Percentiles rank a stretch among this genome's conserved stretches.
Evolutionary conservation across 2,888 invertebrate genomes (phyloP).

Genomic region (Xestoiulus laeticollis): DNA sequence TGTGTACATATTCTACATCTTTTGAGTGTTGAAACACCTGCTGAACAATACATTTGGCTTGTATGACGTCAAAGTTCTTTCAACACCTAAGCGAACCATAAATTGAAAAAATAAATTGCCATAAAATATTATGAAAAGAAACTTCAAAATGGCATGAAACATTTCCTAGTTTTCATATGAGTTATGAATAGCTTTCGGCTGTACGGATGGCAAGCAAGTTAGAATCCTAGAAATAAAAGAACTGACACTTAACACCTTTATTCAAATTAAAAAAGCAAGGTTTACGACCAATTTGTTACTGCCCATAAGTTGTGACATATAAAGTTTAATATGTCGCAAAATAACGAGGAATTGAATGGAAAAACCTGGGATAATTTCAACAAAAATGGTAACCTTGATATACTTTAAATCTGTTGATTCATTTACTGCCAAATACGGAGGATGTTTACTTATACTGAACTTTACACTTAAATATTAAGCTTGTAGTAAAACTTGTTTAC

Average conservation of each 20-base stretch:
- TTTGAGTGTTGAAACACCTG: conserved; percentile 18
- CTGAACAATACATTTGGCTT: not conserved
- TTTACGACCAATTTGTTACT: not conserved
- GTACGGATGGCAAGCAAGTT: not conserved
- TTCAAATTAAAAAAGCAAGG: not conserved
- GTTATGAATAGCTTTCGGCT: not conserved
- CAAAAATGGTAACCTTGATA: not conserved
- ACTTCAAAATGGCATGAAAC: not conserved
- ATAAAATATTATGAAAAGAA: not conserved
- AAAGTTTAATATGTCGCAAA: too few species aligned
- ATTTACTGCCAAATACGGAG: too few species aligned
- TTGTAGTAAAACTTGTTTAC: too few species aligned
- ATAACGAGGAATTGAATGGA: too few species aligned
- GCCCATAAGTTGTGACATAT: not conserved
- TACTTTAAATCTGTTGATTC: too few species aligned
- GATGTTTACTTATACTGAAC: too few species aligned
- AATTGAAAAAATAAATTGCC: not conserved
- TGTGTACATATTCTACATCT: conserved; percentile 5
- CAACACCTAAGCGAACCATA: not conserved
- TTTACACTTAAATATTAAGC: too few species aligned
- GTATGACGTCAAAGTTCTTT: conserved; percentile 14
- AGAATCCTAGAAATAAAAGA: too few species aligned
- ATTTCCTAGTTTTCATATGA: not conserved
- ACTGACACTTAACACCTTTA: not conserved
- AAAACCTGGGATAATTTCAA: too few species aligned